Evolutionary conservation across 2,113 vertebrate species (phyloP).

Genomic region (Nestor notabilis): DNA sequence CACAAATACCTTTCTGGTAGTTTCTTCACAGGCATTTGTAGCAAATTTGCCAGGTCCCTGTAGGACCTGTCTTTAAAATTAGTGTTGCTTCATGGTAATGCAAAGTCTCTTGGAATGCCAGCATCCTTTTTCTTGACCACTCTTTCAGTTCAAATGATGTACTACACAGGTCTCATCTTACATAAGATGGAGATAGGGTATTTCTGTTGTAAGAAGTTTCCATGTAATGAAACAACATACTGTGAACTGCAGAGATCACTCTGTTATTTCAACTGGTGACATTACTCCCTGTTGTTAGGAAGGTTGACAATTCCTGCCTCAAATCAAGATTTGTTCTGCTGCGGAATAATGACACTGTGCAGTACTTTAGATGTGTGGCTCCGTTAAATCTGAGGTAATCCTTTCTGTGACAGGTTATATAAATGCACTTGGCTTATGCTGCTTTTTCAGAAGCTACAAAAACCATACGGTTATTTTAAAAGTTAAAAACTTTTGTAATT

Average conservation of each 20-base stretch:
- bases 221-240: neutral
- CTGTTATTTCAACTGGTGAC: neutral
- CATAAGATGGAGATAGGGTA: neutral
- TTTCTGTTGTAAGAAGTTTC: neutral
- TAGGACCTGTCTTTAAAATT: neutral
- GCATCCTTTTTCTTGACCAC: neutral
- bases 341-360: neutral
- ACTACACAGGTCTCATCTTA: neutral
- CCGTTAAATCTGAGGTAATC: neutral
- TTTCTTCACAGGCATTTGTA: neutral
- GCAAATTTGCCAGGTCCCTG: neutral
- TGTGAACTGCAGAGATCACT: neutral
- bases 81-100: neutral
- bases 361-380: neutral
- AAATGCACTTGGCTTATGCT: neutral
- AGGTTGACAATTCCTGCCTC: neutral
- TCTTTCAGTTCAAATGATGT: neutral
- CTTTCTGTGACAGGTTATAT: neutral
- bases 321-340: constrained; percentile 1
- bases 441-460: neutral
- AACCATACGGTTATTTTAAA: neutral
- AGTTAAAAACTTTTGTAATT: neutral
- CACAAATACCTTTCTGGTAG: neutral
- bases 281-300: neutral
- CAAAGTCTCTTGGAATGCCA: neutral